Conservation (phyloP, 2,113 vertebrate genomes). For the Chionomys nivalis region DNA sequence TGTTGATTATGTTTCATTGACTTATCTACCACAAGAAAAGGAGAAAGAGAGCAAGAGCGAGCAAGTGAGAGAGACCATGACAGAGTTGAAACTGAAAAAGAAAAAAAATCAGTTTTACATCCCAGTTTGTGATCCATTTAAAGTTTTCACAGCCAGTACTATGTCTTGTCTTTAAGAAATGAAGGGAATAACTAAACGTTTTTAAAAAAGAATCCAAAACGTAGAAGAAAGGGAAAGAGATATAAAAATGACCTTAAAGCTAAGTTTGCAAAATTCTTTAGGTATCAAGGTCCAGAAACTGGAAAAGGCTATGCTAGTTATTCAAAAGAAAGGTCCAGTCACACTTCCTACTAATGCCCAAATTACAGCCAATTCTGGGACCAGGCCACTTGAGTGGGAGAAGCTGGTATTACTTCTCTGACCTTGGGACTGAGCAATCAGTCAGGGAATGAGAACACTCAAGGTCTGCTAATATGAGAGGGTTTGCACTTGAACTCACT, state of each 20-base stretch:
- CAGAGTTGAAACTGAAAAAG: background rate
- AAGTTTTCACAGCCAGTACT: background rate
- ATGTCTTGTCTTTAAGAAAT: background rate
- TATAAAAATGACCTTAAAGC: background rate
- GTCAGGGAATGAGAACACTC: background rate
- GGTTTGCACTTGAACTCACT: background rate
- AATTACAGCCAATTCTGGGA: background rate
- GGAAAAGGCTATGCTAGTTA: background rate
- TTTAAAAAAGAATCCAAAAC: background rate
- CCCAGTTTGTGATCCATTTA: background rate
- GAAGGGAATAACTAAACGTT: background rate
- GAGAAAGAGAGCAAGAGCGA: no score
- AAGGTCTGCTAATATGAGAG: background rate
- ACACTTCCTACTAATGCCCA: background rate
- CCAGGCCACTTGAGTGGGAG: background rate
- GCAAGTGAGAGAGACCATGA: background rate
- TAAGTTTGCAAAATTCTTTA: background rate
- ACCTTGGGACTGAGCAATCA: background rate
- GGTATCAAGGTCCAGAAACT: background rate
- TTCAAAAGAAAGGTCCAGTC: background rate
- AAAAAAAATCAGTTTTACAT: background rate
- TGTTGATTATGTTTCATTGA: background rate
- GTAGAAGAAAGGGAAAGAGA: background rate
- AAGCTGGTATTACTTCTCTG: background rate
- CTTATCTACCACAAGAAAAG: background rate